Evolutionary conservation across 2,888 invertebrate genomes (phyloP).

Genomic region (Romanomermis culicivorax): DNA sequence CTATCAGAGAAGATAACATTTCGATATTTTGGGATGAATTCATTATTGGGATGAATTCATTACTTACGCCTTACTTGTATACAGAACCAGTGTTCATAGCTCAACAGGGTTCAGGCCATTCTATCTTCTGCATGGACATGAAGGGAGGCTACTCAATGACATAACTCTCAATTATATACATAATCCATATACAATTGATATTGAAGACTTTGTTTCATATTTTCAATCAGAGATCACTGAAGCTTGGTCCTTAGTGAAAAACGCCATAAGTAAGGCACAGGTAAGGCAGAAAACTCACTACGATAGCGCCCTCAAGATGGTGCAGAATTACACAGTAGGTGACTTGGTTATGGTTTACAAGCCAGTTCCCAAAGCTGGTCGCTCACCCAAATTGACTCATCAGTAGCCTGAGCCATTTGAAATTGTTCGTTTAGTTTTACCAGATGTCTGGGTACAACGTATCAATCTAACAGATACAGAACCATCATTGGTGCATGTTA

Average conservation of each 20-base stretch:
- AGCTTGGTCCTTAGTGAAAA: neutral
- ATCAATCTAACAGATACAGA: too few species aligned
- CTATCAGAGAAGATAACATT: too few species aligned
- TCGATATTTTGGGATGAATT: too few species aligned
- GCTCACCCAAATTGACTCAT: neutral
- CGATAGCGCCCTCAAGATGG: neutral
- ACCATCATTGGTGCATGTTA: too few species aligned
- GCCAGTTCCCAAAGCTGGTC: neutral
- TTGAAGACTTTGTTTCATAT: neutral
- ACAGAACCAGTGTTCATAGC: conserved; percentile 14
- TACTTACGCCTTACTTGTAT: conserved; percentile 15
- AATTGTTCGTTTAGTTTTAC: neutral
- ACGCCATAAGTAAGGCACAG: neutral
- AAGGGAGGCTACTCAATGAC: conserved; percentile 14
- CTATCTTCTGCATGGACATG: conserved; percentile 11
- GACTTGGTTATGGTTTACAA: neutral
- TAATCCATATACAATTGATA: neutral
- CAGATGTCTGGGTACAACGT: too few species aligned
- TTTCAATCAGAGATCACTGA: neutral
- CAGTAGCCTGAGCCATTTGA: neutral
- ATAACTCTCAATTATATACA: neutral
- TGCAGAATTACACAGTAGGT: too few species aligned
- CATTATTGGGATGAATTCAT: conserved; percentile 21
- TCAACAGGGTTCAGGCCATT: conserved; percentile 14
- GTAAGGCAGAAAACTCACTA: neutral